phyloP scores from a whole-genome alignment of 2,888 invertebrate genomes.

The Platycheirus albimanus region DNA sequence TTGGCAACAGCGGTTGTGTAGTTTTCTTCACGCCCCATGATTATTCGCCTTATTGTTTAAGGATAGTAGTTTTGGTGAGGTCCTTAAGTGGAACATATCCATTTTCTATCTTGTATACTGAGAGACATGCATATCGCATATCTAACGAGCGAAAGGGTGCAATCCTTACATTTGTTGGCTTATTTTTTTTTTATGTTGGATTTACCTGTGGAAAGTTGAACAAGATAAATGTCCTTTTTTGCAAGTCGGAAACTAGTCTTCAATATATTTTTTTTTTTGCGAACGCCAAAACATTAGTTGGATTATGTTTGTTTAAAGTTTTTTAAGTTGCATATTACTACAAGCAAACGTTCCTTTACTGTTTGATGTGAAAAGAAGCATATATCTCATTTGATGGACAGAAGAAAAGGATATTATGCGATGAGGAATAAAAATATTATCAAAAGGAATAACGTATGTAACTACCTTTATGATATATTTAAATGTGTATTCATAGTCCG shows the following conservation, averaged over 20 bases:
- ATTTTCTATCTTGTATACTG: constrained; percentile 1
- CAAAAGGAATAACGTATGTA: constrained; percentile 33
- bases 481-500: constrained; percentile 43
- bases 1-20: not conserved
- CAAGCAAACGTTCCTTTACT: not conserved
- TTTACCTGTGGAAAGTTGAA: constrained; percentile 46
- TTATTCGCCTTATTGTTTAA: constrained; percentile 65
- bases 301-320: not conserved
- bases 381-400: not conserved
- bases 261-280: constrained; percentile 20
- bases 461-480: constrained; percentile 36
- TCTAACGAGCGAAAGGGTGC: not conserved
- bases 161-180: not conserved
- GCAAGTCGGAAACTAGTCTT: constrained; percentile 25
- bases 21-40: constrained; percentile 58
- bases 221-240: constrained; percentile 22
- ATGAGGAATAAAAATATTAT: constrained; percentile 3
- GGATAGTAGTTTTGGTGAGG: constrained; percentile 62
- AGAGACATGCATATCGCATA: not conserved
- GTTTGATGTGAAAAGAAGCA: not conserved
- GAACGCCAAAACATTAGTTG: not conserved
- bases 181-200: not conserved
- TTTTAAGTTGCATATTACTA: no score
- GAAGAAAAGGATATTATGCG: no score
- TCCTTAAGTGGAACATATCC: constrained; percentile 54